Conservation (phyloP, 2,113 vertebrate genomes). For the Nyctibius bracteatus region DNA sequence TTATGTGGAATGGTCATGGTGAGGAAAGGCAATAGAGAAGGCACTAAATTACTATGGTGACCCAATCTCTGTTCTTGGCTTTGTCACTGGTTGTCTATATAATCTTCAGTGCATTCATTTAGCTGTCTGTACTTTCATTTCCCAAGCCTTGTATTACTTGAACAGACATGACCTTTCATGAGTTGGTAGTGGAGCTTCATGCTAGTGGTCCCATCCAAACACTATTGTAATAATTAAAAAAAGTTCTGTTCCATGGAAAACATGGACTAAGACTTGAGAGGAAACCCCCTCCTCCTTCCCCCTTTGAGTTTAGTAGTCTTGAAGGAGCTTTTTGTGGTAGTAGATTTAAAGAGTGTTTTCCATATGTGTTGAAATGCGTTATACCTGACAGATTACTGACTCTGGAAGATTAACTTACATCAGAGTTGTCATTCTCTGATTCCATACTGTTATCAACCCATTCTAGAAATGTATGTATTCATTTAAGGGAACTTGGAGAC, state of each 20-base stretch:
- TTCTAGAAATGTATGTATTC: neutral
- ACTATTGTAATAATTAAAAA: neutral
- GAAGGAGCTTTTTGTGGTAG: neutral
- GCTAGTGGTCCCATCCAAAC: neutral
- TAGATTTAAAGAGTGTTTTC: neutral
- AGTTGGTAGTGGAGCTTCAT: neutral
- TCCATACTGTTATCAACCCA: accelerated
- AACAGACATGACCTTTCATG: neutral
- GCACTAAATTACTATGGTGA: neutral
- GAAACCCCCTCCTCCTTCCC: too few relatives aligned
- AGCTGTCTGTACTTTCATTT: neutral
- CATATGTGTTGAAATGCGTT: neutral
- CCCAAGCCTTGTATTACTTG: neutral
- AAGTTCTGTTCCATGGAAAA: neutral
- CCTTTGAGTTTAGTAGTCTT: neutral
- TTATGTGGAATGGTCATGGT: neutral
- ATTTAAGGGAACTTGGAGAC: neutral
- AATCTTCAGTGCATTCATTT: neutral
- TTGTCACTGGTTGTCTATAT: neutral
- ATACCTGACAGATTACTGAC: neutral
- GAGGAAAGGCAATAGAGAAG: neutral
- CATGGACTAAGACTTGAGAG: neutral
- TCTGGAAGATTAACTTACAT: neutral
- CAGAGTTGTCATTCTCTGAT: neutral
- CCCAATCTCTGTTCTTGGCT: neutral